Base-by-base conservation (phyloP, 2,888 invertebrate species). In the Lissonota sp. region DNA sequence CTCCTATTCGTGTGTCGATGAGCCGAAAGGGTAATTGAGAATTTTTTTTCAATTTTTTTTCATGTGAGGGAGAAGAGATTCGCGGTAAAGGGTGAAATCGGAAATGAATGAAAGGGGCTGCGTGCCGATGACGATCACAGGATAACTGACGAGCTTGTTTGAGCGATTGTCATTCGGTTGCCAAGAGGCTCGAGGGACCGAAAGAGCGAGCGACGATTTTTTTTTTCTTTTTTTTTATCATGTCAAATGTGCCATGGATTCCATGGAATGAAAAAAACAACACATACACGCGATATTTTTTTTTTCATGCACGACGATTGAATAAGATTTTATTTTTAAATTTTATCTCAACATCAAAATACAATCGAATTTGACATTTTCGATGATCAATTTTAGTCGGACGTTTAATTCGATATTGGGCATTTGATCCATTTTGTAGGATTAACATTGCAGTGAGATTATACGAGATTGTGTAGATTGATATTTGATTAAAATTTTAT, bases 121-220 rank as follows among this genome's bases (percentile, higher is more conserved):
- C 67, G 75, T 75, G 77, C 64, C 73, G 73, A 80, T 69, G 57
- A 71, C 81, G 55, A 75, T 72, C 75, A 67, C 71, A 62, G 53
- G 71, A 75, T 75, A 82, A 79, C 67, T 82, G 78, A 67, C 63
- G 46, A 75, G 46, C 67, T 82, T 79, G 79, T 82, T 26, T 82
- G 75, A 26, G 72, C 75, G 67, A 82, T 75, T 67, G 74, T 75
- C 78, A 66, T 26, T 74, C 74, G 60, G 81, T 82, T 82, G 81
- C 81, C 75, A 75, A 67, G 81, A 76, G 57, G 62, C 76, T 14
- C 26, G 26, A 26, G 26, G 26, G 26, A 26, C 51, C 49, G 63
- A 58, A 39, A 16, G 49, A 72, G 40, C 69, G 67, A 77, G 44
- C 73, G 64, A 51, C 16, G 40, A 64, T 46, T 64, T 57, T 26